Evolutionary conservation across 2,113 vertebrate genomes (phyloP).

Genomic region (Addax nasomaculatus): DNA sequence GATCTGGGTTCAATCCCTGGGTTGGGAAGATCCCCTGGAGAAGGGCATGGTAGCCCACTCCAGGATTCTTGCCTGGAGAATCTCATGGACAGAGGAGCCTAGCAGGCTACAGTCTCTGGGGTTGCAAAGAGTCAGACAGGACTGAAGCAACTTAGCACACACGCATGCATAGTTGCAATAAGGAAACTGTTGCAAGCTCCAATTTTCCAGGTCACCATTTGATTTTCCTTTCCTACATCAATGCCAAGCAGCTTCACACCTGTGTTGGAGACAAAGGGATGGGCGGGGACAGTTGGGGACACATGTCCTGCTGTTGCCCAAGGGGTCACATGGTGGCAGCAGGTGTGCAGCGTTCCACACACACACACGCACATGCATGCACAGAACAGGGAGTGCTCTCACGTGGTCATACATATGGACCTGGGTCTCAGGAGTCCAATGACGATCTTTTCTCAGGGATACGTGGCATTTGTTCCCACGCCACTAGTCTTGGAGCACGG

Average conservation of each 20-base stretch:
- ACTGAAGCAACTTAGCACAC: not conserved
- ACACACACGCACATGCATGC: too few relatives aligned
- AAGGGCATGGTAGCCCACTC: not conserved
- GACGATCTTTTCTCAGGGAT: not conserved
- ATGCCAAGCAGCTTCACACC: not conserved
- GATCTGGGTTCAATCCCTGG: not conserved
- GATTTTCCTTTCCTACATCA: not conserved
- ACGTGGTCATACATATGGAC: accelerated
- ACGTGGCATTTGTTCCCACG: not conserved
- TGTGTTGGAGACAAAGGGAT: not conserved
- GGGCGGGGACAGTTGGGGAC: not conserved
- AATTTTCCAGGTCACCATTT: accelerated
- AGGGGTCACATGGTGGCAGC: too few relatives aligned
- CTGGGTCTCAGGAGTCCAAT: not conserved
- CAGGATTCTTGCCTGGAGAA: not conserved
- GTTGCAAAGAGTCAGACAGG: not conserved
- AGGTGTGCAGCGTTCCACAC: accelerated
- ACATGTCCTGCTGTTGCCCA: not conserved
- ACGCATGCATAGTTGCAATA: not conserved
- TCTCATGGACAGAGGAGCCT: not conserved
- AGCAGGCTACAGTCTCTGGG: not conserved
- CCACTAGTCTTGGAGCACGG: not conserved
- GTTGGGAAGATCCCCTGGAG: not conserved
- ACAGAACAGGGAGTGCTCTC: not conserved
- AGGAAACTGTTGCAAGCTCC: not conserved